A percentile compares a stretch with the other conserved stretches of the same genome.
Conservation (phyloP, 2,888 invertebrate genomes). For the Tipula helvola region DNA sequence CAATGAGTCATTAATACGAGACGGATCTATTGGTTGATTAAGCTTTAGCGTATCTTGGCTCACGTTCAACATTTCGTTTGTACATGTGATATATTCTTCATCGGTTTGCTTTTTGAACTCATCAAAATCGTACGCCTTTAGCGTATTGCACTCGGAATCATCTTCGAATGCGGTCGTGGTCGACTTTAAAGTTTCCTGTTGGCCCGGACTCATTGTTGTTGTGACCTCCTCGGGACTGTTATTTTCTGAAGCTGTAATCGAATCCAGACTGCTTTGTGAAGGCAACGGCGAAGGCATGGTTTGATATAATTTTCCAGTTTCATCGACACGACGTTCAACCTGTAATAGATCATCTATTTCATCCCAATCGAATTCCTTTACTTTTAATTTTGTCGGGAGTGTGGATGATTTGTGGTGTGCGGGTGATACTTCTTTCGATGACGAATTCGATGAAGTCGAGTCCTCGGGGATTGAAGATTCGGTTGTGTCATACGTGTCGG, state of each 20-base stretch:
- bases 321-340: slow-evolving; percentile 48
- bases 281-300: slow-evolving; percentile 55
- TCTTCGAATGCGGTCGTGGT: slow-evolving; percentile 19
- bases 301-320: slow-evolving; percentile 51
- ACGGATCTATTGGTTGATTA: slow-evolving; percentile 38
- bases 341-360: slow-evolving; percentile 56
- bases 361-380: slow-evolving; percentile 55
- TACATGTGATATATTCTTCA: slow-evolving; percentile 33
- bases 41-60: slow-evolving; percentile 34
- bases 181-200: slow-evolving; percentile 12
- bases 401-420: slow-evolving; percentile 34
- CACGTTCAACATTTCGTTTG: slow-evolving; percentile 29
- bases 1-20: slow-evolving; percentile 36
- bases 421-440: slow-evolving; percentile 22
- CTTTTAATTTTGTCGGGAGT: slow-evolving; percentile 52
- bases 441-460: slow-evolving; percentile 18
- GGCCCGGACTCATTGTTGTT: slow-evolving; percentile 15
- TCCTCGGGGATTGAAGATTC: slow-evolving; percentile 21
- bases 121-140: slow-evolving; percentile 36
- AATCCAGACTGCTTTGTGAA: slow-evolving; percentile 34
- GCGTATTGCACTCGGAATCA: slow-evolving; percentile 28
- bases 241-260: slow-evolving; percentile 16
- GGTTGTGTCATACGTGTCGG: slow-evolving; percentile 22
- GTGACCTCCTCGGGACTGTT: slow-evolving; percentile 19
- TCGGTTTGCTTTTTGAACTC: slow-evolving; percentile 35